Evolutionary conservation across 2,888 invertebrate genomes (phyloP).

Genomic region (Ophion costatus): DNA sequence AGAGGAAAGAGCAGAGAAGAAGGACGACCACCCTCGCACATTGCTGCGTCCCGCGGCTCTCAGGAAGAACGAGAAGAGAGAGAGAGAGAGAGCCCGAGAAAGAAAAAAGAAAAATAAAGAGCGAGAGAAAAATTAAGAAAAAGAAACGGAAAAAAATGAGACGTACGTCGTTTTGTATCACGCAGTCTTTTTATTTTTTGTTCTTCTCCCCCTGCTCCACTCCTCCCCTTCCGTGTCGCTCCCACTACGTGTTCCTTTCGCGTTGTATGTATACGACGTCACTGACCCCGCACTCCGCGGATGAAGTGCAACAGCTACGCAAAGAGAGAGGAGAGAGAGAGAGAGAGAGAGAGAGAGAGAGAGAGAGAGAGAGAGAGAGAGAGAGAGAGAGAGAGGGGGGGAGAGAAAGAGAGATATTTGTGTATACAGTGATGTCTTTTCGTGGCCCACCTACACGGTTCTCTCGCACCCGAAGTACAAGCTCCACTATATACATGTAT

Average conservation of each 20-base stretch:
- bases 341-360: too few species aligned
- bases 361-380: not conserved
- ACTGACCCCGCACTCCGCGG: slow-evolving; percentile 68
- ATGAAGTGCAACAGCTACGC: slow-evolving; percentile 58
- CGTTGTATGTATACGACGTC: slow-evolving; percentile 59
- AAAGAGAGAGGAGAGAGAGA: not conserved
- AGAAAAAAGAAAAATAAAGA: slow-evolving; percentile 18
- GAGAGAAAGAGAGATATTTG: slow-evolving; percentile 35
- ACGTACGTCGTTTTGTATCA: slow-evolving; percentile 58
- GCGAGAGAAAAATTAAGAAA: slow-evolving; percentile 39
- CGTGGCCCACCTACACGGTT: slow-evolving; percentile 60
- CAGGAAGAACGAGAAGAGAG: slow-evolving; percentile 26
- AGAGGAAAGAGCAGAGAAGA: slow-evolving; percentile 52
- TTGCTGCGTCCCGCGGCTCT: slow-evolving; percentile 55
- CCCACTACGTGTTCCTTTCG: slow-evolving; percentile 31
- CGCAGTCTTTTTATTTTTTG: slow-evolving; percentile 45
- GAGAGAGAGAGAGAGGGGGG: slow-evolving; percentile 11
- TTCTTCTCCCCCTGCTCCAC: slow-evolving; percentile 8
- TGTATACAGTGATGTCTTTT: slow-evolving; percentile 57
- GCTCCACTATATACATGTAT: slow-evolving; percentile 13
- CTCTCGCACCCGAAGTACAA: slow-evolving; percentile 55
- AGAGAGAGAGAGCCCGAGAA: not conserved
- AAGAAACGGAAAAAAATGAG: slow-evolving; percentile 44
- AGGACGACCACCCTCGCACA: slow-evolving; percentile 66
- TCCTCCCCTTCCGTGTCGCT: slow-evolving; percentile 15